Evolutionary conservation across 2,888 invertebrate species (phyloP), one percentile per base, ranked within the genome.

Genomic region (Diaperis boleti): DNA sequence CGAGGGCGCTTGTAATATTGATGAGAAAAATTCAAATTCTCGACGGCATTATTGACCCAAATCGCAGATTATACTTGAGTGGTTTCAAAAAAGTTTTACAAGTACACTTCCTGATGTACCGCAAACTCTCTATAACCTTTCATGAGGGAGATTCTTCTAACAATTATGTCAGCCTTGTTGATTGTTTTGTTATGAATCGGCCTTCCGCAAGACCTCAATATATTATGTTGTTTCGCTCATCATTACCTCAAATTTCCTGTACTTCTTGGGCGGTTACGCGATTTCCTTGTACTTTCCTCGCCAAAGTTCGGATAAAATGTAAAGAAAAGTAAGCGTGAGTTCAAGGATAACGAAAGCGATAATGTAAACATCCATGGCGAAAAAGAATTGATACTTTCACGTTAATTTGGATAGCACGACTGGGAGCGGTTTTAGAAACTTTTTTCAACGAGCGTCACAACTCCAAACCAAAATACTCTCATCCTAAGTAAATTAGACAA

Each of bases 261-360:
- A 15, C 3, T 3, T 2, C 6, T 20, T 6, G 20, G 6, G 6
- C 6, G 20, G n/a, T 26, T 26, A 26, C 26, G 6, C 26, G 26
- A 26, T 26, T 26, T 26, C 26, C 26, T 26, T 26, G 52, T 37
- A 35, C 52, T 52, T 35, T 47, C 39, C 52, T 20, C 15, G 31
- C 10, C 39, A 57, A 37, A 47, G 39, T 45, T 47, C 29, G 42
- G 39, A 17, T 29, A 8, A 8, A 50, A 17, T 33, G 13, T 17
- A 13, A 26, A 37, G 56, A 57, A 59, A 59, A 59, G 45, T 49
- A 31, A 31, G 49, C 29, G 29, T 42, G 59, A 54, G 65, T 70
- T 69, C 69, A 69, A 65, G 70, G 67, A 62, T 67, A 62, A 69
- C 64, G 70, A 71, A 71, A 69, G 70, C 68, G 65, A 69, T 66